A percentile compares a stretch with the other conserved stretches of the same genome.
phyloP scores from a whole-genome alignment of 2,113 vertebrate species.

The Oceanodroma tethys region DNA sequence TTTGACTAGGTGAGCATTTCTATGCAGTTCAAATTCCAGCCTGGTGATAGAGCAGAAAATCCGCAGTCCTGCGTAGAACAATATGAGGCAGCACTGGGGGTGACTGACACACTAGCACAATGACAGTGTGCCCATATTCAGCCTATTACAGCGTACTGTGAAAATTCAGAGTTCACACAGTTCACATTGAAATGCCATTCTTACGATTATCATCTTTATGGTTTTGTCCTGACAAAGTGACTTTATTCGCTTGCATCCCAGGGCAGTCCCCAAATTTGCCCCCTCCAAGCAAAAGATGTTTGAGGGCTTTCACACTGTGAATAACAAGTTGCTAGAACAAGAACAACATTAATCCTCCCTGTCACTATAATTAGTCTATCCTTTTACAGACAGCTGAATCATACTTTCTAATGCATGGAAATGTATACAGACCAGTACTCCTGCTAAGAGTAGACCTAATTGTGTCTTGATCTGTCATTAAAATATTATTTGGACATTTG shows the following conservation, averaged over 20 bases:
- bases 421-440: slow-evolving; percentile 53
- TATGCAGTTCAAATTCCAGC: not conserved
- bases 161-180: slow-evolving; percentile 23
- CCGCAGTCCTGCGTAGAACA: not conserved
- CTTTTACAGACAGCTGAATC: slow-evolving; percentile 59
- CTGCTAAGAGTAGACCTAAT: slow-evolving; percentile 39
- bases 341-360: slow-evolving; percentile 48
- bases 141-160: not conserved
- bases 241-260: slow-evolving; percentile 28
- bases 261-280: not conserved
- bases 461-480: slow-evolving; percentile 49
- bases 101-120: not conserved
- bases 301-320: slow-evolving; percentile 32
- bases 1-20: not conserved
- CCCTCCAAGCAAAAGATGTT: slow-evolving; percentile 27
- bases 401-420: slow-evolving; percentile 65
- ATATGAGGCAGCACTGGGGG: not conserved
- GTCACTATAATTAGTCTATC: slow-evolving; percentile 59
- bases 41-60: not conserved
- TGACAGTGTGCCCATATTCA: not conserved
- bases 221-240: slow-evolving; percentile 55
- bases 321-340: slow-evolving; percentile 57
- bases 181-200: not conserved
- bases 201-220: slow-evolving; percentile 7
- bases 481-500: slow-evolving; percentile 46